Conservation (phyloP, 2,888 invertebrate species). For the Rutpela maculata region DNA sequence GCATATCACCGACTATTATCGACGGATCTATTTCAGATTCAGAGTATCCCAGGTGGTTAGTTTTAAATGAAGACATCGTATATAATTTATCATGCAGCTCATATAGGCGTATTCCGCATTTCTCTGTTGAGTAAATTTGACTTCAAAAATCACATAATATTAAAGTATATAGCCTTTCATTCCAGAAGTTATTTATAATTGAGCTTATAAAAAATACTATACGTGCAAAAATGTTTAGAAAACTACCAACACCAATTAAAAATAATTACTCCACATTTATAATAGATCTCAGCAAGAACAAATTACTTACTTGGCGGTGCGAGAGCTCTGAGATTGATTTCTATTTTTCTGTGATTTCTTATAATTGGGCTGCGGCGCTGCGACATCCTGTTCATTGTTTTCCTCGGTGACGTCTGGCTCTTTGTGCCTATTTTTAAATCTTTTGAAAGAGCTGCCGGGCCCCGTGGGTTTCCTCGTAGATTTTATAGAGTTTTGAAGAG, state of each 20-base stretch:
- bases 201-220: not conserved
- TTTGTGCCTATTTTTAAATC: conserved; percentile 78
- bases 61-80: too few species aligned
- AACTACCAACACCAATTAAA: conserved; percentile 9
- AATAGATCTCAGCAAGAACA: not conserved
- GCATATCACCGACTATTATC: too few species aligned
- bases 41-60: too few species aligned
- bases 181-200: not conserved
- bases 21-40: too few species aligned
- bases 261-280: conserved; percentile 5
- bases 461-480: conserved; percentile 76
- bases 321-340: conserved; percentile 50
- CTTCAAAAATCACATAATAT: not conserved
- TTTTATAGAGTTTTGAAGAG: conserved; percentile 73
- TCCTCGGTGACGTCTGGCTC: conserved; percentile 68
- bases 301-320: conserved; percentile 35
- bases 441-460: conserved; percentile 69
- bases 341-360: conserved; percentile 66
- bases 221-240: not conserved
- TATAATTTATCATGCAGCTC: too few species aligned
- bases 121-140: too few species aligned
- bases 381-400: conserved; percentile 62
- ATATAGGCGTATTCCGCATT: too few species aligned
- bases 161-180: not conserved
- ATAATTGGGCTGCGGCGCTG: conserved; percentile 56